A percentile compares a stretch with the other conserved stretches of the same genome.
phyloP scores from a whole-genome alignment of 2,888 invertebrate species.

The Calliphora vomitoria region DNA sequence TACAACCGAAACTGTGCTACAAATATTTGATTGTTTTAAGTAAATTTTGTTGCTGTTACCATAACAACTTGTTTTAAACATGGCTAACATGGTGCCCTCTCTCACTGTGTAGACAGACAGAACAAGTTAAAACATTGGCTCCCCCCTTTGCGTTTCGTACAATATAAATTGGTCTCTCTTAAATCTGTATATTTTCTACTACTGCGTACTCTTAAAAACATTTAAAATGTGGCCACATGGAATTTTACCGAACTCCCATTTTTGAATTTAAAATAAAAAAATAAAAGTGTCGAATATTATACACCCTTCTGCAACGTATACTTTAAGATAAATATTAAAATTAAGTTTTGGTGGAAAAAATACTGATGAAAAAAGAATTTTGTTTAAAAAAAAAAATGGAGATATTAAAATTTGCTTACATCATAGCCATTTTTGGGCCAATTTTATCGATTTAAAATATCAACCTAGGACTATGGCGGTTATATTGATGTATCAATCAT shows the following conservation, averaged over 20 bases:
- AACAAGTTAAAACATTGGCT: neutral
- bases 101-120: neutral
- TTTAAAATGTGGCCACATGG: constrained; percentile 27
- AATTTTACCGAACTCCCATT: neutral
- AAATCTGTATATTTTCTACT: neutral
- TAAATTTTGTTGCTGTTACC: constrained; percentile 62
- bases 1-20: constrained; percentile 71
- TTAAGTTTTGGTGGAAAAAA: too few species aligned
- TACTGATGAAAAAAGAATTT: too few species aligned
- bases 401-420: too few species aligned
- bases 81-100: constrained; percentile 44
- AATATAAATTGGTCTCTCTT: neutral
- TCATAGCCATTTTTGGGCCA: too few species aligned
- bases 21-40: constrained; percentile 54
- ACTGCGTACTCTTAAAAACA: neutral
- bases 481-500: too few species aligned
- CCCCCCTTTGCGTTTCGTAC: neutral
- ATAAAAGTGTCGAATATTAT: too few species aligned
- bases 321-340: too few species aligned
- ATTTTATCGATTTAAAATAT: too few species aligned
- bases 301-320: too few species aligned
- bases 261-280: neutral
- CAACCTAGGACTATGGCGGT: too few species aligned
- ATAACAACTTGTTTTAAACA: constrained; percentile 68
- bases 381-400: too few species aligned